A percentile compares a stretch with the other conserved stretches of the same genome.
Evolutionary conservation across 1,140 invertebrate species (phyloP).

Genomic region (Macrosteles quadrilineatus): DNA sequence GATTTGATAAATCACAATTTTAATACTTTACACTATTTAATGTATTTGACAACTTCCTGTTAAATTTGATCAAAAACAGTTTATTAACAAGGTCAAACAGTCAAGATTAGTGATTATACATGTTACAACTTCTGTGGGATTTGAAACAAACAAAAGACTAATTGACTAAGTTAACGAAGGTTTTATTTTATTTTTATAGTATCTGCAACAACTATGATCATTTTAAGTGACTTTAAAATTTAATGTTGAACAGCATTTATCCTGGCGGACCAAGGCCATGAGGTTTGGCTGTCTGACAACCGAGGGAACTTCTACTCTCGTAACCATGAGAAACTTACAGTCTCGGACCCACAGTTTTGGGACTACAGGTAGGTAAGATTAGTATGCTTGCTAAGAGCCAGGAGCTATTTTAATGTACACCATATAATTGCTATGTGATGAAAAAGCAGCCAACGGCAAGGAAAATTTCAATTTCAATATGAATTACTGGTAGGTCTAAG

Average conservation of each 20-base stretch:
- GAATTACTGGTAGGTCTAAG: background rate
- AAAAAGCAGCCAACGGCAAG: background rate
- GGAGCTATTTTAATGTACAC: background rate
- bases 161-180: too few species aligned
- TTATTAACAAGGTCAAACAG: too few species aligned
- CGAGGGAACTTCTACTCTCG: constrained; percentile 65
- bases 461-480: background rate
- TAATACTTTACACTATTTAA: too few species aligned
- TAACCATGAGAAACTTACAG: constrained; percentile 47
- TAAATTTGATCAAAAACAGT: too few species aligned
- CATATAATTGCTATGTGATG: background rate
- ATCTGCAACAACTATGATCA: too few species aligned
- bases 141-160: too few species aligned
- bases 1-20: too few species aligned
- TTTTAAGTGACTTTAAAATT: too few species aligned
- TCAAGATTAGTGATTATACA: too few species aligned
- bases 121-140: too few species aligned
- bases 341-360: constrained; percentile 52
- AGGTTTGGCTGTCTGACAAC: constrained; percentile 70
- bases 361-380: constrained; percentile 52
- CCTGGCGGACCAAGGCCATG: constrained; percentile 63
- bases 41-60: too few species aligned
- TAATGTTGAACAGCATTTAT: constrained; percentile 60
- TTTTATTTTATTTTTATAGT: too few species aligned
- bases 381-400: background rate